Percentiles rank a stretch among this genome's conserved stretches.
These are phyloP conservation scores for Epicampocera succincta DNA, from an alignment of 2,888 invertebrate species.

Conservation along the genomic window DNA sequence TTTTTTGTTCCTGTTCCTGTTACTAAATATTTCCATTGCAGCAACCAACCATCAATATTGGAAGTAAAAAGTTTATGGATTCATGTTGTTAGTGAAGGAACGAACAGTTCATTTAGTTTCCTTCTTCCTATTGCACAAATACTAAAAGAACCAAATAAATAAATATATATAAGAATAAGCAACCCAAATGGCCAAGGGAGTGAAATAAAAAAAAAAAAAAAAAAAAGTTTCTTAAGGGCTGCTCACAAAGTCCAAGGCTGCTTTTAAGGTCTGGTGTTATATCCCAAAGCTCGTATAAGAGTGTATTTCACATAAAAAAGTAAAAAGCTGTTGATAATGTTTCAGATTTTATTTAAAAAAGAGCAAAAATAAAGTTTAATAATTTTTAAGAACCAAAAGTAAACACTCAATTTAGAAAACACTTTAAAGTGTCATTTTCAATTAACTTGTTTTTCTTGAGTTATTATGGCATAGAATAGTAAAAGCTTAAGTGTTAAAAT, in stretches of 20 bases:
- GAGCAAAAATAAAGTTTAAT: no score
- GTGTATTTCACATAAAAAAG: no score
- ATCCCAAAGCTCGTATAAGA: no score
- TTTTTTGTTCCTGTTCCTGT: slow-evolving; percentile 47
- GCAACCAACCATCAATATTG: slow-evolving; percentile 13
- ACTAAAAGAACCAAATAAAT: no score
- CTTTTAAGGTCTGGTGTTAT: no score
- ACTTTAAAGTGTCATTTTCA: slow-evolving; percentile 79
- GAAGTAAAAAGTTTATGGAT: slow-evolving; percentile 53
- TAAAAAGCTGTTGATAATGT: no score
- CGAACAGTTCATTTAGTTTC: slow-evolving; percentile 64
- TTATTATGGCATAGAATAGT: slow-evolving; percentile 70
- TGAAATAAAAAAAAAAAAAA: slow-evolving; percentile 1
- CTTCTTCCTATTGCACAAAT: slow-evolving; percentile 49
- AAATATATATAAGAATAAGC: no score
- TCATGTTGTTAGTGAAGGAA: slow-evolving; percentile 55
- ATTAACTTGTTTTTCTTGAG: slow-evolving; percentile 78
- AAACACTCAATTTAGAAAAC: slow-evolving; percentile 65
- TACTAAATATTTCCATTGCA: slow-evolving; percentile 32
- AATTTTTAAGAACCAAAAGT: no score
- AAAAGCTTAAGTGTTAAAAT: background rate
- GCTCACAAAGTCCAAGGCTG: no score
- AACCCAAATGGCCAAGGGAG: no score
- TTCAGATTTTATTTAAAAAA: no score
- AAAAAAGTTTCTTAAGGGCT: no score